Conservation (phyloP, 2,113 vertebrate genomes). For the Petrocephalus microphthalmus region DNA sequence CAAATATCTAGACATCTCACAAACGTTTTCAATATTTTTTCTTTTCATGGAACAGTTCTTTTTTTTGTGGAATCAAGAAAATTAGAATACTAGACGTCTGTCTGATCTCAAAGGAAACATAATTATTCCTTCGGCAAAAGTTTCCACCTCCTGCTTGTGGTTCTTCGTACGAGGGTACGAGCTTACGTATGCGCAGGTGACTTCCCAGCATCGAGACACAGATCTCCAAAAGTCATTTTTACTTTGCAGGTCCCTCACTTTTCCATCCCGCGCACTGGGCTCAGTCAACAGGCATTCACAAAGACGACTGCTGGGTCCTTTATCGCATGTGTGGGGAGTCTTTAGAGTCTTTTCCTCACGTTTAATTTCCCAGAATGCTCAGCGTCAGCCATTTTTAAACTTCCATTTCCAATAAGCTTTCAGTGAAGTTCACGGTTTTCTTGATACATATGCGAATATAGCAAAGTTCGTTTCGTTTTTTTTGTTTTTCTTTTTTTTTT, state of each 20-base stretch:
- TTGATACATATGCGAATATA: slow-evolving; percentile 17
- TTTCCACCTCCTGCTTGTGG: slow-evolving; percentile 50
- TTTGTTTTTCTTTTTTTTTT: slow-evolving; percentile 46
- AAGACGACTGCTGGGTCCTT: slow-evolving; percentile 38
- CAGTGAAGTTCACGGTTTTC: slow-evolving; percentile 48
- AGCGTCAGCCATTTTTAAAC: slow-evolving; percentile 19
- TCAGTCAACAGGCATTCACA: slow-evolving; percentile 26
- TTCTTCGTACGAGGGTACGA: slow-evolving; percentile 45
- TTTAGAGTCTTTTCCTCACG: slow-evolving; percentile 32
- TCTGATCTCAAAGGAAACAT: slow-evolving; percentile 58
- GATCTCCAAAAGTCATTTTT: slow-evolving; percentile 40
- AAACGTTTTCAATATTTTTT: slow-evolving; percentile 50
- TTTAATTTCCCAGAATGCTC: slow-evolving; percentile 27
- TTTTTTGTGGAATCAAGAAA: slow-evolving; percentile 50
- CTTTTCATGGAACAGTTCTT: slow-evolving; percentile 61
- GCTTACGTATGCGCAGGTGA: slow-evolving; percentile 34
- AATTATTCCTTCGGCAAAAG: slow-evolving; percentile 49
- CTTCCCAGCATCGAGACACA: slow-evolving; percentile 33
- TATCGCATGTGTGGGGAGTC: slow-evolving; percentile 35
- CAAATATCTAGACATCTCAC: slow-evolving; percentile 72
- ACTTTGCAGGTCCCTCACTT: slow-evolving; percentile 36
- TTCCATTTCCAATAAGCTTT: slow-evolving; percentile 38
- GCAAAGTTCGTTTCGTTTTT: slow-evolving; percentile 47
- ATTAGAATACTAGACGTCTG: slow-evolving; percentile 60
- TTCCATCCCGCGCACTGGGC: slow-evolving; percentile 36